A percentile compares a stretch with the other conserved stretches of the same genome.
These are phyloP conservation scores for Heliconius charithonia DNA, from an alignment of 2,888 invertebrate genomes.

Conservation along the genomic window DNA sequence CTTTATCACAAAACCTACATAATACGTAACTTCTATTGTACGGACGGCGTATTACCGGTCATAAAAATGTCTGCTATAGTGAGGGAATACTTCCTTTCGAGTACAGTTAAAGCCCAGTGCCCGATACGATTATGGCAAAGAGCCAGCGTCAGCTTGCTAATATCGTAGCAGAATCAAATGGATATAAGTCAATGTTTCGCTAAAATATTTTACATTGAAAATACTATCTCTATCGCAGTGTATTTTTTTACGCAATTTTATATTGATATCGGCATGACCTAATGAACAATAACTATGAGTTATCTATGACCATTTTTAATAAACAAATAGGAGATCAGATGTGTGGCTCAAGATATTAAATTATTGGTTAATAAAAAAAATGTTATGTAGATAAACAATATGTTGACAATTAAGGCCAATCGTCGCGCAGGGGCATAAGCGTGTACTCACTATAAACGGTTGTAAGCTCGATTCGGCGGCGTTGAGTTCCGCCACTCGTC, in stretches of 20 bases:
- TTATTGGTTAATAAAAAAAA: no score
- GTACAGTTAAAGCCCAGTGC: slow-evolving; percentile 60
- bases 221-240: slow-evolving; percentile 54
- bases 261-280: background rate
- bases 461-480: no score
- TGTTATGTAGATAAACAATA: background rate
- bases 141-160: slow-evolving; percentile 71
- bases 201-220: slow-evolving; percentile 57
- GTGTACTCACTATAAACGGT: no score
- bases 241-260: slow-evolving; percentile 21
- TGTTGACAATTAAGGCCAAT: background rate
- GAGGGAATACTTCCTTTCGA: slow-evolving; percentile 66
- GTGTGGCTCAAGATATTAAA: no score
- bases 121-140: slow-evolving; percentile 70
- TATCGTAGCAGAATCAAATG: slow-evolving; percentile 63
- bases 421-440: no score
- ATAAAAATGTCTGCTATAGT: slow-evolving; percentile 70
- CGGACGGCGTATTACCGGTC: slow-evolving; percentile 58
- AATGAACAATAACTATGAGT: background rate
- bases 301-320: background rate
- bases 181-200: slow-evolving; percentile 69
- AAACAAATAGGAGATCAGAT: background rate
- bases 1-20: background rate
- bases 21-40: slow-evolving; percentile 47
- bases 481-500: no score